phyloP scores from a whole-genome alignment of 2,113 vertebrate genomes.

The Nanorana parkeri region DNA sequence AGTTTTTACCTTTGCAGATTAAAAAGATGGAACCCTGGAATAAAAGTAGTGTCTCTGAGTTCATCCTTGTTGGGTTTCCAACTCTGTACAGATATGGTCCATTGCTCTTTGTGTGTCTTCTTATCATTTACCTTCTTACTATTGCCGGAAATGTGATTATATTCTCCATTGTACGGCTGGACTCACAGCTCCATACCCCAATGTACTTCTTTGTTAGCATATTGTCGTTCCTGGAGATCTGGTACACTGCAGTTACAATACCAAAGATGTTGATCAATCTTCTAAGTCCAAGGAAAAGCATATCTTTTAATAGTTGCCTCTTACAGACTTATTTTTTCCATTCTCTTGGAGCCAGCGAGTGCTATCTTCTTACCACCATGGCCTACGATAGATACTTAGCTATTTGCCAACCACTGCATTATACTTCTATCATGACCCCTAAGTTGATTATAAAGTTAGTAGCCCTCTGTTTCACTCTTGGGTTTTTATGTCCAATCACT shows the following conservation, averaged over 20 bases:
- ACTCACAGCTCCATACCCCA: constrained; percentile 60
- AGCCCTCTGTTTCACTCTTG: constrained; percentile 63
- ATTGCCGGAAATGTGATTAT: constrained; percentile 64
- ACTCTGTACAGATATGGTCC: constrained; percentile 12
- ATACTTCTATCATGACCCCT: constrained; percentile 64
- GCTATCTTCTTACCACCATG: constrained; percentile 68
- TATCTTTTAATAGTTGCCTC: constrained; percentile 67
- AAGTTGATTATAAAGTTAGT: constrained; percentile 58
- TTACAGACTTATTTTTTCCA: constrained; percentile 71
- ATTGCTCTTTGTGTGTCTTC: constrained; percentile 63
- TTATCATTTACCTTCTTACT: constrained; percentile 63
- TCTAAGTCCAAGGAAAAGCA: constrained; percentile 62
- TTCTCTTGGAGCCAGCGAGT: constrained; percentile 66
- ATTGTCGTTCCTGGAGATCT: constrained; percentile 67
- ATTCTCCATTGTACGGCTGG: constrained; percentile 60
- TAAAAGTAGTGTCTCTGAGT: constrained; percentile 58
- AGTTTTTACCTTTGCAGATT: constrained; percentile 10
- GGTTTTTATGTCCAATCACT: constrained; percentile 66
- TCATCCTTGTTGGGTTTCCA: constrained; percentile 68
- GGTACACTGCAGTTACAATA: constrained; percentile 67
- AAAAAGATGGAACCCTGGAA: constrained; percentile 60
- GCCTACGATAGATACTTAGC: constrained; percentile 68
- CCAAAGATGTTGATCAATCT: constrained; percentile 69
- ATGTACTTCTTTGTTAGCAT: constrained; percentile 70
- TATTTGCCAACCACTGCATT: constrained; percentile 67